phyloP scores from a whole-genome alignment of 2,888 invertebrate species.

The Neuroscelio doddi region DNA sequence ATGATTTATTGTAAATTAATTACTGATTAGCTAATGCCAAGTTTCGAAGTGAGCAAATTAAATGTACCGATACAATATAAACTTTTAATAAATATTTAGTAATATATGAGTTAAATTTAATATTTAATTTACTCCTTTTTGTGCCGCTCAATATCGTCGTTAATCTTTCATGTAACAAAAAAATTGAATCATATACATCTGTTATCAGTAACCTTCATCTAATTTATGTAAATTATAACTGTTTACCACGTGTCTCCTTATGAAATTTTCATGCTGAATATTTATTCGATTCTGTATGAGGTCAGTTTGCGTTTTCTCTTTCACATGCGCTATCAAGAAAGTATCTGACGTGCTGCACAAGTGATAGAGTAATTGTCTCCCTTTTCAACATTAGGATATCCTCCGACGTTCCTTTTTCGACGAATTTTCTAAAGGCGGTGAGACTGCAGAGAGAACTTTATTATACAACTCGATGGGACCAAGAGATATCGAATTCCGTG shows the following conservation, averaged over 20 bases:
- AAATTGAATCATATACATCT: conserved; percentile 25
- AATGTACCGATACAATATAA: too few relatives aligned
- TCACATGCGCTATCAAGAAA: conserved; percentile 37
- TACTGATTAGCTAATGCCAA: too few relatives aligned
- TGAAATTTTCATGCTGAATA: conserved; percentile 40
- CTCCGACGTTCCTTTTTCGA: conserved; percentile 50
- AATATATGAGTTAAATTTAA: too few relatives aligned
- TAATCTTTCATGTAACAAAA: conserved; percentile 34
- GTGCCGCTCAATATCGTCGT: conserved; percentile 10
- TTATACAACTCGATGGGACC: conserved; percentile 63
- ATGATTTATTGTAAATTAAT: too few relatives aligned
- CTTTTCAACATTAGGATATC: conserved; percentile 42
- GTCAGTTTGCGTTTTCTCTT: conserved; percentile 36
- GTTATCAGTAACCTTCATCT: conserved; percentile 38
- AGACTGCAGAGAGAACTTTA: conserved; percentile 57
- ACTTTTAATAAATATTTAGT: too few relatives aligned
- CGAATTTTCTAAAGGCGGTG: conserved; percentile 55
- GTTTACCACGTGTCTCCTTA: conserved; percentile 31
- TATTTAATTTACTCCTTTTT: conserved; percentile 6
- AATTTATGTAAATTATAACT: conserved; percentile 42
- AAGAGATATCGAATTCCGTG: conserved; percentile 62
- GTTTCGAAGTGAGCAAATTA: too few relatives aligned
- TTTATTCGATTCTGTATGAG: conserved; percentile 45
- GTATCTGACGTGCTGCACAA: conserved; percentile 37
- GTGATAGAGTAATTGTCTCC: conserved; percentile 48